Evolutionary conservation across 2,113 vertebrate genomes (phyloP).

Genomic region (Euleptes europaea): DNA sequence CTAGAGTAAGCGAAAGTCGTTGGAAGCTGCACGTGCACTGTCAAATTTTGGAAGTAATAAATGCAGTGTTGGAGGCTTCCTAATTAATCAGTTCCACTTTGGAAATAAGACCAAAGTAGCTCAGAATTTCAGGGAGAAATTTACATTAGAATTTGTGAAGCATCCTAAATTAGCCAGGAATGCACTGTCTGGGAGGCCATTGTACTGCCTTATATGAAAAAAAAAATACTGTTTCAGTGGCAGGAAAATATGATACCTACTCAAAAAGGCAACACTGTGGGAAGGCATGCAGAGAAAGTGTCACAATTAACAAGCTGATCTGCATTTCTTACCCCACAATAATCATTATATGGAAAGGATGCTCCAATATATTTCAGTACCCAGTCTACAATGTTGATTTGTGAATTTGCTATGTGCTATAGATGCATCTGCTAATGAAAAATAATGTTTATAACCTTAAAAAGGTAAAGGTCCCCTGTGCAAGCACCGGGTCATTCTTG

Average conservation of each 20-base stretch:
- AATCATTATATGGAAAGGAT: neutral
- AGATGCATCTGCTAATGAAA: constrained; percentile 46
- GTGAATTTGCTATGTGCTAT: constrained; percentile 19
- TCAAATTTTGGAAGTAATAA: too few species aligned
- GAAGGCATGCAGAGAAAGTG: neutral
- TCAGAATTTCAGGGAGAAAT: too few species aligned
- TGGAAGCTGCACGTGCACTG: too few species aligned
- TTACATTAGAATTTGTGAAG: too few species aligned
- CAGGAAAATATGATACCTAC: neutral
- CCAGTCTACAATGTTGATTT: constrained; percentile 19
- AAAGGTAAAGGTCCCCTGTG: too few species aligned
- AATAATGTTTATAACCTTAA: constrained; percentile 38
- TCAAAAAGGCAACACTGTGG: neutral
- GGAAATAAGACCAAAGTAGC: too few species aligned
- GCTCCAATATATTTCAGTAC: neutral
- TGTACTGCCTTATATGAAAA: neutral
- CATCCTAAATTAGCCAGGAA: neutral
- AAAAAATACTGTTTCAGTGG: neutral
- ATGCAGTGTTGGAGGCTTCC: too few species aligned
- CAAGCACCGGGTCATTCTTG: too few species aligned
- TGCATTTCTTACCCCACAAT: neutral
- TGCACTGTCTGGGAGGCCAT: neutral
- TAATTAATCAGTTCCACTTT: too few species aligned
- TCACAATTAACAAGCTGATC: neutral
- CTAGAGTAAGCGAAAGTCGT: too few species aligned